Conservation (phyloP, 2,113 vertebrate species). For the Alosa alosa region DNA sequence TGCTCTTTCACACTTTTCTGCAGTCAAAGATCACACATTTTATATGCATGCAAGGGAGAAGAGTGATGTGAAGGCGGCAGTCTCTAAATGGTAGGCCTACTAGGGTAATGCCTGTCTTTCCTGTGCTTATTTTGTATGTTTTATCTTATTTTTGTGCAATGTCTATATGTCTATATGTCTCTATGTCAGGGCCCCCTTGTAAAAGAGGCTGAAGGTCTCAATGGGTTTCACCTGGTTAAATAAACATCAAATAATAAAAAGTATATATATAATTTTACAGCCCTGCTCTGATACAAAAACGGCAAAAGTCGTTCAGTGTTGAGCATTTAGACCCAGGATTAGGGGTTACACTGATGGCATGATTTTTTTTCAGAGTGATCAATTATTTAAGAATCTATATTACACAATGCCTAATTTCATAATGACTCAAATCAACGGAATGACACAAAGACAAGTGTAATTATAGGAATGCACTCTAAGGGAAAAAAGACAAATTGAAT, state of each 20-base stretch:
- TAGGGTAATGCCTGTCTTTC: background rate
- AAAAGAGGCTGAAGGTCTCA: too few species aligned
- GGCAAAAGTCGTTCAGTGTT: background rate
- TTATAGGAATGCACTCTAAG: background rate
- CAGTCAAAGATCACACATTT: background rate
- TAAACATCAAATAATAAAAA: too few species aligned
- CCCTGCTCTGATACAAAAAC: background rate
- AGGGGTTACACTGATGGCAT: background rate
- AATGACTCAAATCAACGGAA: background rate
- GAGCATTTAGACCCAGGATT: slow-evolving; percentile 27
- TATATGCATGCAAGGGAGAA: background rate
- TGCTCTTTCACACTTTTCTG: background rate
- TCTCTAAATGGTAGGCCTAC: background rate
- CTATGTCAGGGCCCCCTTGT: too few species aligned
- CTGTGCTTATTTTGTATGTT: too few species aligned
- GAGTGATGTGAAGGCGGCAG: background rate
- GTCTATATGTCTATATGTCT: too few species aligned
- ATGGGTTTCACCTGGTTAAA: too few species aligned
- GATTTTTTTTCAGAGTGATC: background rate
- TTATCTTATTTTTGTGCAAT: too few species aligned
- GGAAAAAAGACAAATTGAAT: background rate
- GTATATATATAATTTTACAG: too few species aligned
- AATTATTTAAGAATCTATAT: background rate
- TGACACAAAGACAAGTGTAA: background rate
- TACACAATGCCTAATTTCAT: slow-evolving; percentile 8